These are phyloP conservation scores for Diploptera punctata DNA, from an alignment of 2,888 invertebrate genomes.

Conservation along the genomic window DNA sequence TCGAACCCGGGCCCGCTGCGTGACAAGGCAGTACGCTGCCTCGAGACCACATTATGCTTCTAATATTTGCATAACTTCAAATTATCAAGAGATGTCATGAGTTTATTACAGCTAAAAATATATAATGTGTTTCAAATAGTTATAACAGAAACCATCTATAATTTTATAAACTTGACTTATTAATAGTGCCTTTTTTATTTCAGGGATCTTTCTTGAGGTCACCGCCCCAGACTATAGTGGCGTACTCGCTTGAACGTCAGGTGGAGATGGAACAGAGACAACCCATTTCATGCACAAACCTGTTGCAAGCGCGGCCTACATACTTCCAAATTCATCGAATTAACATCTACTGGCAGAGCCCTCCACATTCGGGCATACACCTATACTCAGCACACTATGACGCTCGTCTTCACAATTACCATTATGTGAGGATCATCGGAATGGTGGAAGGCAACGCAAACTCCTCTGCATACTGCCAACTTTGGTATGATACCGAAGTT, in stretches of 20 bases:
- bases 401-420: slow-evolving; percentile 52
- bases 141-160: too few species aligned
- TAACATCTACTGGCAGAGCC: slow-evolving; percentile 55
- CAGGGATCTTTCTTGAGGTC: not conserved
- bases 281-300: slow-evolving; percentile 54
- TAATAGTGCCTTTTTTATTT: too few species aligned
- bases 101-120: too few species aligned
- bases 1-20: too few species aligned
- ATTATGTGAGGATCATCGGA: slow-evolving; percentile 50
- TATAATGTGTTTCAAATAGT: too few species aligned
- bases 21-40: too few species aligned
- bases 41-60: too few species aligned
- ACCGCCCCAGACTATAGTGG: slow-evolving; percentile 59
- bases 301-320: not conserved
- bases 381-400: slow-evolving; percentile 64
- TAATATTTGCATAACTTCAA: too few species aligned
- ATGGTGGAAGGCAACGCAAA: slow-evolving; percentile 53
- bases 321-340: slow-evolving; percentile 24
- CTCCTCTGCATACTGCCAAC: slow-evolving; percentile 62
- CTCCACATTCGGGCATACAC: slow-evolving; percentile 57
- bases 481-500: slow-evolving; percentile 57
- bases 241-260: slow-evolving; percentile 64
- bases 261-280: slow-evolving; percentile 60
- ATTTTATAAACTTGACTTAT: too few species aligned
- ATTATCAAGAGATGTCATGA: too few species aligned